Base-by-base conservation (phyloP, 2,888 invertebrate species). In the Acleris emargana region DNA sequence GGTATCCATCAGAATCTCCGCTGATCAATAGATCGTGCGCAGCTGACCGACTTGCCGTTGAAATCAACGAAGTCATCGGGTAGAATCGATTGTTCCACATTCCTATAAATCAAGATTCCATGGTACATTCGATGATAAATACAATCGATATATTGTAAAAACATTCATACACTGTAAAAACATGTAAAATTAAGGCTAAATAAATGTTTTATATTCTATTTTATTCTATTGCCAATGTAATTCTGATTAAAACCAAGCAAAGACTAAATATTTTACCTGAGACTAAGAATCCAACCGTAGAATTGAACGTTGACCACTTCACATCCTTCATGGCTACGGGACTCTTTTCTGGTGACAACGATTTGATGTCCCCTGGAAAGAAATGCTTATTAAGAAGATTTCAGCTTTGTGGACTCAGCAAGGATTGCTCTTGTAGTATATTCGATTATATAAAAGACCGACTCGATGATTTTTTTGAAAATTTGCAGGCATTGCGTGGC, bases 81-180 rank as follows among this genome's bases (percentile, higher is more conserved):
- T 97, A 97, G 86, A 96, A 97, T 25, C 97, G 94, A 82, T 97
- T 97, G 80, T 97, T 97, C 97, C 97, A 97, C 89, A 97, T 96
- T 59, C 96, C 96, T 96, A 75, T 53, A 88, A 81, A 62, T 69
- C 71, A 58, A 53, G 67, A n/a, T n/a, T n/a, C n/a, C n/a, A n/a
- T n/a, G n/a, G n/a, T n/a, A n/a, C n/a, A n/a, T n/a, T n/a, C n/a
- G n/a, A n/a, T n/a, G n/a, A n/a, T n/a, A n/a, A n/a, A n/a, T n/a
- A n/a, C n/a, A n/a, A n/a, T n/a, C n/a, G n/a, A n/a, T n/a, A n/a
- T n/a, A n/a, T n/a, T n/a, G n/a, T n/a, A n/a, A n/a, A n/a, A n/a
- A n/a, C n/a, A n/a, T n/a, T n/a, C n/a, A n/a, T n/a, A n/a, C n/a
- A n/a, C n/a, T n/a, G n/a, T n/a, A n/a, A n/a, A n/a, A n/a, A n/a